Base-by-base conservation (phyloP, 2,797 vertebrate genomes). In the Trachurus trachurus region DNA sequence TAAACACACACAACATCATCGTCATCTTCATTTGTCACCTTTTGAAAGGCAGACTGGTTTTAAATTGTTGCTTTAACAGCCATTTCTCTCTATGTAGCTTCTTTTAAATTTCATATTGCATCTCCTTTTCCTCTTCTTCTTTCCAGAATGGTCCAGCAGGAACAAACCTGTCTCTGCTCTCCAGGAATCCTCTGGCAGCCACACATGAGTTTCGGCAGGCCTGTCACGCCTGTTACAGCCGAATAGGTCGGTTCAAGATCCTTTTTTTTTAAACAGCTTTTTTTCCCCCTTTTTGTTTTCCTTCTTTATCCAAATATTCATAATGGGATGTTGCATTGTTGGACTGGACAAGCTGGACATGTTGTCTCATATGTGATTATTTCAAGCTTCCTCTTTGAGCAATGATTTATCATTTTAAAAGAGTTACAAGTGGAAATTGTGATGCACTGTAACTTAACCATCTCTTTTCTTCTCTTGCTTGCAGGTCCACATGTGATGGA, bases 131-230 rank as follows among this genome's bases (percentile, higher is more conserved):
- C 16, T 31, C 34, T 17, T 45, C 8, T 37, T 74, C 34, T 56
- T 22, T 53, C 47, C 71, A 96, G 96, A 96, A 96, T 15, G 94
- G 95, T 67, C 94, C 94, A 40, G 89, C 90, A 10, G 95, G 94
- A 47, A 96, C 95, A 57, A 97, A 97, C 92, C 96, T 96, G 1
- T 96, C 97, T 60, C 88, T 98, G 85, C 95, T 99, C 80, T 97
- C 98, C 88, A 96, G 98, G 94, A 99, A 99, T 88, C 98, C 98
- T 42, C 85, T 99, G 92, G 96, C 96, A 9, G 94, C 96, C 84
- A 98, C 97, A 67, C 98, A 99, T 0, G 90, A 98, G 89, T 99
- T 99, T 92, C 97, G 97, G 82, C 98, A 99, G 93, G 98, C 98
- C 68, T 99, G 98, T 86, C 96, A 97, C 66, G 96, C 97, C 86